phyloP scores from a whole-genome alignment of 2,113 vertebrate species.

The Dunckerocampus dactyliophorus region DNA sequence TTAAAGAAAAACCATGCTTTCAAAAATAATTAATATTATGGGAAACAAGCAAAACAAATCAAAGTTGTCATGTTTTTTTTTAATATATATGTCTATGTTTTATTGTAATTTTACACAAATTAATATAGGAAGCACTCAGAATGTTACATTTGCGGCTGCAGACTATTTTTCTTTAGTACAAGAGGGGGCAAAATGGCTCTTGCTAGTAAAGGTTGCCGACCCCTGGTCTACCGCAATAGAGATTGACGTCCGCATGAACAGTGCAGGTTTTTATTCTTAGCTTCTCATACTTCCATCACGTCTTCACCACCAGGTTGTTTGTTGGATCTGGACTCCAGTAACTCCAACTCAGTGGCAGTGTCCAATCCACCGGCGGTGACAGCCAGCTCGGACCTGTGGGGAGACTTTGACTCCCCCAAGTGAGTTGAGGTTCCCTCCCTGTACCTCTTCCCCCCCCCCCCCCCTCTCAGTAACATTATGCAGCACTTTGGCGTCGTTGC shows the following conservation, averaged over 20 bases:
- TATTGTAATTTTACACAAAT: too few species aligned
- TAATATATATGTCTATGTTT: too few species aligned
- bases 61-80: background rate
- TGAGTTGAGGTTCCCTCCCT: constrained; percentile 53
- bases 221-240: too few species aligned
- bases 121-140: too few species aligned
- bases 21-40: too few species aligned
- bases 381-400: constrained; percentile 82
- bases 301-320: constrained; percentile 54
- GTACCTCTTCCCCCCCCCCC: constrained; percentile 2
- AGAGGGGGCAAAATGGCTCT: too few species aligned
- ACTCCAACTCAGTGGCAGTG: constrained; percentile 61
- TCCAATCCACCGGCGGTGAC: constrained; percentile 34
- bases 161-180: too few species aligned
- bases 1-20: too few species aligned
- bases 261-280: too few species aligned
- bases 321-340: constrained; percentile 69
- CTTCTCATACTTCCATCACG: background rate
- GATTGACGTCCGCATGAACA: too few species aligned
- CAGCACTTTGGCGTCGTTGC: constrained; percentile 45
- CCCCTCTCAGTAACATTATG: constrained; percentile 33
- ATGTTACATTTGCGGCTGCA: too few species aligned
- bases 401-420: constrained; percentile 88
- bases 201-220: background rate
- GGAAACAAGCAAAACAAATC: too few species aligned